phyloP scores from a whole-genome alignment of 2,888 invertebrate species.

The Drosophila mercatorum region DNA sequence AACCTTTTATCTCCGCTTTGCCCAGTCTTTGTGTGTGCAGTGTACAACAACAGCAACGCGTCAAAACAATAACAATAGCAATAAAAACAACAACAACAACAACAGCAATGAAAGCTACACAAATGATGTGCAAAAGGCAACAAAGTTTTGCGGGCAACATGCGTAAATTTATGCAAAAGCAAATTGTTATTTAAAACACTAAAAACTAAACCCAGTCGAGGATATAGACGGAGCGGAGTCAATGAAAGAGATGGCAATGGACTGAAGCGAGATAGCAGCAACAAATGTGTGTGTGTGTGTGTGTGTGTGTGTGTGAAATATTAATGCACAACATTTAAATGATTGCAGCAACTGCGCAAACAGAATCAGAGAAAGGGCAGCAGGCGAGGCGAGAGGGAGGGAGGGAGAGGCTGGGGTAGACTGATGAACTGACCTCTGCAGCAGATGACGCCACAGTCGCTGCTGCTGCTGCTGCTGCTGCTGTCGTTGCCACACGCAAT shows the following conservation, averaged over 20 bases:
- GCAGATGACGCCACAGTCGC: conserved; percentile 45
- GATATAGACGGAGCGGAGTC: conserved; percentile 28
- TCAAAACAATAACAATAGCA: conserved; percentile 49
- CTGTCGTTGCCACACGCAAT: conserved; percentile 70
- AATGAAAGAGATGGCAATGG: conserved; percentile 20
- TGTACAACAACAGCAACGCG: conserved; percentile 30
- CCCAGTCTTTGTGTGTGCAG: conserved; percentile 6
- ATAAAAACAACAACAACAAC: conserved; percentile 33
- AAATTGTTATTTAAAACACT: conserved; percentile 80
- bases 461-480: conserved; percentile 51
- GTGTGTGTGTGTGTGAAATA: conserved; percentile 63
- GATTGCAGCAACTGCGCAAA: conserved; percentile 57
- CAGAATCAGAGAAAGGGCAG: conserved; percentile 5
- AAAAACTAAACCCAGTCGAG: conserved; percentile 63
- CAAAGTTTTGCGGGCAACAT: conserved; percentile 63
- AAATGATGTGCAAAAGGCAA: conserved; percentile 63
- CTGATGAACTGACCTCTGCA: conserved; percentile 74
- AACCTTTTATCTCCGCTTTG: conserved; percentile 14
- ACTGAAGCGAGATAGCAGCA: conserved; percentile 3
- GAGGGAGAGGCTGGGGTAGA: conserved; percentile 16
- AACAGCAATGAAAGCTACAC: conserved; percentile 29
- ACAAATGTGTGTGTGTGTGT: conserved; percentile 30
- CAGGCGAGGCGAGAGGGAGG: neutral
- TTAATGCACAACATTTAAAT: conserved; percentile 80
- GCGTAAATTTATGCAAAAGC: conserved; percentile 77